These are phyloP conservation scores for Tretioscincus oriximinensis DNA, from an alignment of 2,113 vertebrate genomes.

Conservation along the genomic window DNA sequence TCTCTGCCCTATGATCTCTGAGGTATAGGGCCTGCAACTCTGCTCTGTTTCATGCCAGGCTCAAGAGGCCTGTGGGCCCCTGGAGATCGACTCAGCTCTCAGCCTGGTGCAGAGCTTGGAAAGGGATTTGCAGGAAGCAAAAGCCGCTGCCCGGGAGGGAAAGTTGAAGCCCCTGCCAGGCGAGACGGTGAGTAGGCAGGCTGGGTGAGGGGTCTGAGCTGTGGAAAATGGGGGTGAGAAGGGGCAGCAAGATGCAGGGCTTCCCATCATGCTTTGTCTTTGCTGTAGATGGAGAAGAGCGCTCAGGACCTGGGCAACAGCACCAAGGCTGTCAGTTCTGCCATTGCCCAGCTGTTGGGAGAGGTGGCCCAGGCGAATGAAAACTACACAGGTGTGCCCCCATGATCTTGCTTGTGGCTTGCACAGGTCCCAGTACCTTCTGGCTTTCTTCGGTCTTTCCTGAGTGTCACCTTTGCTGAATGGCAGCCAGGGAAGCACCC, in stretches of 20 bases:
- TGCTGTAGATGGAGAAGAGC: slow-evolving; percentile 88
- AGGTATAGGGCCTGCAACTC: not conserved
- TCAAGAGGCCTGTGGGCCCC: slow-evolving; percentile 92
- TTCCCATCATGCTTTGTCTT: not conserved
- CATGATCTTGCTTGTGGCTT: not conserved
- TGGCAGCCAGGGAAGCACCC: too few species aligned
- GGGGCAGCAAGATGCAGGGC: fast-evolving
- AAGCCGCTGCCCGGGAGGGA: slow-evolving; percentile 84
- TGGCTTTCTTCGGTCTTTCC: not conserved
- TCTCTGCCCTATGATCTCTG: too few species aligned
- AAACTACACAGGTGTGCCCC: slow-evolving; percentile 89
- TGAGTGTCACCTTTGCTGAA: too few species aligned
- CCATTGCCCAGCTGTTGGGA: slow-evolving; percentile 90
- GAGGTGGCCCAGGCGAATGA: slow-evolving; percentile 96
- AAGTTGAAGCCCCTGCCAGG: slow-evolving; percentile 92
- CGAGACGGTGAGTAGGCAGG: slow-evolving; percentile 80
- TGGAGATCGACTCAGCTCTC: slow-evolving; percentile 94
- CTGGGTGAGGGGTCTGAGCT: not conserved
- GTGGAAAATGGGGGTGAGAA: too few species aligned
- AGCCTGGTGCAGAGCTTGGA: slow-evolving; percentile 88
- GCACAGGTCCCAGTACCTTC: not conserved
- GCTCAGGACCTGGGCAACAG: slow-evolving; percentile 92
- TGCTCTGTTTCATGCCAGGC: slow-evolving; percentile 71
- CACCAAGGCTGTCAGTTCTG: slow-evolving; percentile 93
- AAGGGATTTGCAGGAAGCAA: slow-evolving; percentile 90